Base-by-base conservation (phyloP, 2,797 vertebrate species). In the Helicolenus hilgendorfi region DNA sequence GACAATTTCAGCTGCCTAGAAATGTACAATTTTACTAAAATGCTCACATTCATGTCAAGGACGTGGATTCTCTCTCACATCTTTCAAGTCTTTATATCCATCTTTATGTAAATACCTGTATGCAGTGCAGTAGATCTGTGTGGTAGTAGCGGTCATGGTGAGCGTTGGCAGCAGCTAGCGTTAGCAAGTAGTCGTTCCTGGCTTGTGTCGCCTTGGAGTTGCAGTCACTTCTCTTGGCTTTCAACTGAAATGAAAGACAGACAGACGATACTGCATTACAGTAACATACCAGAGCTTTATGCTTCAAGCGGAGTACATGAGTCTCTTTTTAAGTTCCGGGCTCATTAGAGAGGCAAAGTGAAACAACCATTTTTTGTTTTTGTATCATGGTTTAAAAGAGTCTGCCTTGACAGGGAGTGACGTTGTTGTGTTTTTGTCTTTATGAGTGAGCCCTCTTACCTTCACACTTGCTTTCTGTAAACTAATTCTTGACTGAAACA, bases 391-490 rank as follows among this genome's bases (percentile, higher is more conserved):
- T 22, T 73, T 68, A 45, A 73, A 76, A 45, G 36, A 72, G 18
- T 35, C 11, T 36, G 70, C 45, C 33, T 79, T 18, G 31, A 63
- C 8, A 68, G 22, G 5, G 5, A 58, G 15, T 22, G 26, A 41
- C 11, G 0, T 8, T 49, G 72, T 64, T 82, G 36, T 76, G 55
- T 77, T 35, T 84, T 69, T 53, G 20, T 65, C 5, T 56, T 8
- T 78, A 36, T 67, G 26, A 74, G 14, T 1, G 56, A 41, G 36
- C 6, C 2, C 31, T 64, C 98, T 98, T 94, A 99, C 99, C 98
- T 99, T 99, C 26, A 99, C 98, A 73, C 98, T 99, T 74, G 99
- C 99, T 97, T 99, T 99, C 97, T 99, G 99, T 98, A 99, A 98
- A 98, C 99, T 99, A 98, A 99, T 99, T 97, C 99, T 98, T 84